Conservation (phyloP, 2,113 vertebrate species). For the Cheirogaleus medius region DNA sequence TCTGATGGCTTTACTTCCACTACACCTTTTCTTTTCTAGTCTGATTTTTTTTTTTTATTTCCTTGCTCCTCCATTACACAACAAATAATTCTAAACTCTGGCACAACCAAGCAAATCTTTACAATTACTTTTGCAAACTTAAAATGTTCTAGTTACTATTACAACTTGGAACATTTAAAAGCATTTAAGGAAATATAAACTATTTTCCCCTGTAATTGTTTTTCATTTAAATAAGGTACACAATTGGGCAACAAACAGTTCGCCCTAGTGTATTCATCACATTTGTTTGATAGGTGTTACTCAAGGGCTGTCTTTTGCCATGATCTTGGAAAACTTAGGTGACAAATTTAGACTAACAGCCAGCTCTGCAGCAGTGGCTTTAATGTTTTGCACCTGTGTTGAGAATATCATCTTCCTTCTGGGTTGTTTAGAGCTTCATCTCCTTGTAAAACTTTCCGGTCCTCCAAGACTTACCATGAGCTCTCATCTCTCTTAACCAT, state of each 20-base stretch:
- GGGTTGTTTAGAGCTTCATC: background rate
- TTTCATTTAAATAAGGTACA: conserved; percentile 9
- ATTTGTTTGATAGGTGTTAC: background rate
- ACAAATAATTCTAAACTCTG: background rate
- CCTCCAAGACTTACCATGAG: background rate
- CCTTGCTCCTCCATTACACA: background rate
- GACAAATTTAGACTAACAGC: conserved; percentile 8
- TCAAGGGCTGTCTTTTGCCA: background rate
- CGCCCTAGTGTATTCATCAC: background rate
- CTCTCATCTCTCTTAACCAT: background rate
- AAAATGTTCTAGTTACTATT: background rate
- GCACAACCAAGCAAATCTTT: background rate
- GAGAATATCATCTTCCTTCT: background rate
- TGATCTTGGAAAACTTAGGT: background rate
- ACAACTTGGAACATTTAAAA: background rate
- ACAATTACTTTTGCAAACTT: background rate
- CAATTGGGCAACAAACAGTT: background rate
- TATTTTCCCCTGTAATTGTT: background rate
- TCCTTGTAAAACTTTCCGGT: background rate
- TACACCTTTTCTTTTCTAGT: background rate
- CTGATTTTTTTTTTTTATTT: background rate
- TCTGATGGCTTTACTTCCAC: background rate
- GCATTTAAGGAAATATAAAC: background rate
- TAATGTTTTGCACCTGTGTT: background rate
- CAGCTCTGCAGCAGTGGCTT: background rate